phyloP scores from a whole-genome alignment of 2,113 vertebrate genomes.

The Leptodactylus fuscus region DNA sequence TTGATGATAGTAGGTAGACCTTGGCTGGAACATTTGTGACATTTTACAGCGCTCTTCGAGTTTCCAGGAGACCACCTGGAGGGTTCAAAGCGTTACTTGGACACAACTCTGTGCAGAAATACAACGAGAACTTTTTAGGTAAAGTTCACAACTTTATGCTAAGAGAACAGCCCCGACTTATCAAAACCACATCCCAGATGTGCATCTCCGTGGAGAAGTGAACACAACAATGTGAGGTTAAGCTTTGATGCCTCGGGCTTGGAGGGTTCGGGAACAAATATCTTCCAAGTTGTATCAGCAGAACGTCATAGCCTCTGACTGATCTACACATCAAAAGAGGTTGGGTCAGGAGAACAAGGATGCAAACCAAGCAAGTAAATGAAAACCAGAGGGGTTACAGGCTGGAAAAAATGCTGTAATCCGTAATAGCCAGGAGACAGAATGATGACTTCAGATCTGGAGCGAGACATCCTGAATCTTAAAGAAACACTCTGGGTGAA shows the following conservation, averaged over 20 bases:
- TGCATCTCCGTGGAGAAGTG: neutral
- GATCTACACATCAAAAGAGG: neutral
- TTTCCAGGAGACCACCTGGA: neutral
- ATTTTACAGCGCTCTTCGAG: too few species aligned
- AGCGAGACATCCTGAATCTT: neutral
- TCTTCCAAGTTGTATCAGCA: neutral
- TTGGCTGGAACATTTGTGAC: too few species aligned
- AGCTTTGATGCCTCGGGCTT: neutral
- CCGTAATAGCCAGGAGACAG: neutral
- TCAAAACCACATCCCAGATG: neutral
- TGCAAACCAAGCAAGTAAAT: neutral
- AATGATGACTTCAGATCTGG: neutral
- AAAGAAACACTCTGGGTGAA: neutral
- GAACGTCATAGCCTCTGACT: neutral
- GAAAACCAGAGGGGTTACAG: slow-evolving; percentile 18
- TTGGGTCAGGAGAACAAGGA: neutral
- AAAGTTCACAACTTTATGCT: neutral
- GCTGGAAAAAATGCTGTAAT: neutral
- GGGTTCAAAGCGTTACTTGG: neutral
- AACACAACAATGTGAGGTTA: neutral
- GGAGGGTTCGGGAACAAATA: neutral
- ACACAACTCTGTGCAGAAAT: neutral
- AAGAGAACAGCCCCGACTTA: neutral
- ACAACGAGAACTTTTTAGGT: neutral
- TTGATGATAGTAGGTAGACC: too few species aligned